Conservation (phyloP, 2,888 invertebrate genomes). For the Acrobasis consociella region DNA sequence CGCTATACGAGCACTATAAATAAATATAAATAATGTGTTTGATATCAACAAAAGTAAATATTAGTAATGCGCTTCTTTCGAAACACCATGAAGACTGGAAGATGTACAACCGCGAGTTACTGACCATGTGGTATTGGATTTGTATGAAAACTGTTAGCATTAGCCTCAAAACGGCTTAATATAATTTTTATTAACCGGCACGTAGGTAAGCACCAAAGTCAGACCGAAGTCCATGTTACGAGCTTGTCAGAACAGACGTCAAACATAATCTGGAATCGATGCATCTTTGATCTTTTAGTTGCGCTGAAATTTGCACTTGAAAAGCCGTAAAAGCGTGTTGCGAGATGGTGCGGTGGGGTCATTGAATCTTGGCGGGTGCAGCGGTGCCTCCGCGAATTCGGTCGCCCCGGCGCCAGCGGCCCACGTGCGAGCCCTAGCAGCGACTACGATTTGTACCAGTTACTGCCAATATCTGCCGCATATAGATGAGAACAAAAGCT, state of each 20-base stretch:
- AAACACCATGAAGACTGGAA: too few species aligned
- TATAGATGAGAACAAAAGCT: too few species aligned
- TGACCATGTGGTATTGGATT: too few species aligned
- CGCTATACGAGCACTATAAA: slow-evolving; percentile 15
- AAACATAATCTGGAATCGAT: slow-evolving; percentile 1
- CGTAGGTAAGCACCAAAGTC: not conserved
- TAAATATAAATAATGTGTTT: too few species aligned
- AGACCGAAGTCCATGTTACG: not conserved
- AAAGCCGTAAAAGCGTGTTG: slow-evolving; percentile 46
- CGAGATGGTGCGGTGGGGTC: slow-evolving; percentile 41
- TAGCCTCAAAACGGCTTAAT: not conserved
- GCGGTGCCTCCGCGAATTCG: slow-evolving; percentile 37
- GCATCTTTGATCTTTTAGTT: slow-evolving; percentile 18
- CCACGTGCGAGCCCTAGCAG: slow-evolving; percentile 31
- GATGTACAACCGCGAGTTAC: too few species aligned
- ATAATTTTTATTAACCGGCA: not conserved
- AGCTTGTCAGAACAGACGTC: slow-evolving; percentile 7
- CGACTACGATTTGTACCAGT: slow-evolving; percentile 27
- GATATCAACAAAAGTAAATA: too few species aligned
- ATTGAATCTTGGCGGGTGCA: slow-evolving; percentile 49
- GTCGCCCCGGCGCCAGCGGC: slow-evolving; percentile 36
- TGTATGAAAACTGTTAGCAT: too few species aligned
- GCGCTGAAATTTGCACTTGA: slow-evolving; percentile 43
- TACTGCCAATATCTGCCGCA: slow-evolving; percentile 26
- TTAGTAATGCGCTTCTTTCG: too few species aligned